Evolutionary conservation across 2,888 invertebrate species (phyloP), one percentile per base, ranked within the genome.

Genomic region (Exephanes ischioxanthus): DNA sequence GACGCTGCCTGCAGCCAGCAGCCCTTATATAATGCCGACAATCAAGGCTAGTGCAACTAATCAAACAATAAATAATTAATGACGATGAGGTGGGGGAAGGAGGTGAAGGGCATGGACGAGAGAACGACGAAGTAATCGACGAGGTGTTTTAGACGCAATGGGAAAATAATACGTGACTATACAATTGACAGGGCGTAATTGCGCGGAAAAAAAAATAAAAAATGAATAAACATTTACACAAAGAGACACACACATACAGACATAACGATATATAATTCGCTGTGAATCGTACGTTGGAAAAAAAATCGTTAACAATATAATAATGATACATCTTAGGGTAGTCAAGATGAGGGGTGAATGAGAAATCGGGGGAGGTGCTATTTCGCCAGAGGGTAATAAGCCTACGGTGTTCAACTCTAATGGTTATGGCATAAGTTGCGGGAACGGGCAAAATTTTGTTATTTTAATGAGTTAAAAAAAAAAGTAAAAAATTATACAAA

Each of bases 1-100:
- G 84, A 89, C 86, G 92, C 91, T 92, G 92, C 90, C 87, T 89
- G 90, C 89, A 71, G 41, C 86, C 91, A 93, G 91, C 92, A 93
- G 91, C 93, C 92, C 92, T 93, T 92, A 92, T 89, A 30, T 77
- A 70, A 93, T 93, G 93, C 93, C 93, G 93, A 93, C 93, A 93
- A 93, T 93, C 93, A 93, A 93, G 93, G 93, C 93, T 93, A 93
- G 93, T 93, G 93, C 93, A 93, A 93, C 91, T 93, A 93, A 93
- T 93, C 92, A 93, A 93, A 93, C 92, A 92, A 93, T 93, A 93
- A 93, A 90, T 89, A 88, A 90, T 85, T 88, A 82, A 86, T 83
- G 76, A 88, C 85, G 87, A 68, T 73, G 66, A 66, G 78, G 87
- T 85, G 86, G 61, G 45, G 30, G 33, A 33, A 61, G 14, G 26